These are phyloP conservation scores for Microcebus jonahi DNA, from an alignment of 2,113 vertebrate genomes.

Conservation along the genomic window DNA sequence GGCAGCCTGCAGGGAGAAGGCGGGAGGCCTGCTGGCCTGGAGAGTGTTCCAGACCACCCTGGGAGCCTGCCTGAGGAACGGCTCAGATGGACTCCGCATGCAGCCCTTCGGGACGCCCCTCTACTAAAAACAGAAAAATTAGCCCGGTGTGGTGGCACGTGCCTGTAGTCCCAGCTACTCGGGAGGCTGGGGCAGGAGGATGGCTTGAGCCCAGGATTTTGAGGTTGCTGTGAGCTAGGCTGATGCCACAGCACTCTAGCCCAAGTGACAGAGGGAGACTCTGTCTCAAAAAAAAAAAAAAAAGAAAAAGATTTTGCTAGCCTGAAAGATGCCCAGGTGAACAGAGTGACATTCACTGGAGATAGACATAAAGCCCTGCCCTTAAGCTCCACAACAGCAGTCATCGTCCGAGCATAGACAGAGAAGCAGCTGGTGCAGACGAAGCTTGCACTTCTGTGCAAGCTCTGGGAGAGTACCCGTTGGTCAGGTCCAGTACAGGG, in stretches of 20 bases:
- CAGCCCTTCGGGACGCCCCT: background rate
- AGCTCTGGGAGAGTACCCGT: background rate
- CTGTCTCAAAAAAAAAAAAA: too few species aligned
- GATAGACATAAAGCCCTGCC: background rate
- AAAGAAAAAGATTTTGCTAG: background rate
- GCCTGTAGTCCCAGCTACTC: too few species aligned
- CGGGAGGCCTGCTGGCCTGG: background rate
- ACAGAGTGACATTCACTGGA: background rate
- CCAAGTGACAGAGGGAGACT: too few species aligned
- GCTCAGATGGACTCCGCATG: background rate
- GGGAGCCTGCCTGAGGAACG: background rate
- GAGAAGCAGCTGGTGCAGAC: background rate
- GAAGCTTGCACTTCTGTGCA: background rate
- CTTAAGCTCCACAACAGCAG: background rate
- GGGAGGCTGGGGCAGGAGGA: too few species aligned
- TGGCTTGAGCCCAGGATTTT: too few species aligned
- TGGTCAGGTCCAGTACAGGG: background rate
- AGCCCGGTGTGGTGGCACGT: too few species aligned
- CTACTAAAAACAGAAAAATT: too few species aligned
- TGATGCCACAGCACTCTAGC: too few species aligned
- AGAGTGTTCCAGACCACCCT: background rate
- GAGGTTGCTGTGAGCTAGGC: too few species aligned
- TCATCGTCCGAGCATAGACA: background rate
- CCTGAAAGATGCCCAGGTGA: background rate
- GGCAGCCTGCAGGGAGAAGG: background rate